Percentiles rank a stretch among this genome's conserved stretches.
Evolutionary conservation across 2,113 vertebrate genomes (phyloP).

Genomic region (Brachyhypopomus gauderio): DNA sequence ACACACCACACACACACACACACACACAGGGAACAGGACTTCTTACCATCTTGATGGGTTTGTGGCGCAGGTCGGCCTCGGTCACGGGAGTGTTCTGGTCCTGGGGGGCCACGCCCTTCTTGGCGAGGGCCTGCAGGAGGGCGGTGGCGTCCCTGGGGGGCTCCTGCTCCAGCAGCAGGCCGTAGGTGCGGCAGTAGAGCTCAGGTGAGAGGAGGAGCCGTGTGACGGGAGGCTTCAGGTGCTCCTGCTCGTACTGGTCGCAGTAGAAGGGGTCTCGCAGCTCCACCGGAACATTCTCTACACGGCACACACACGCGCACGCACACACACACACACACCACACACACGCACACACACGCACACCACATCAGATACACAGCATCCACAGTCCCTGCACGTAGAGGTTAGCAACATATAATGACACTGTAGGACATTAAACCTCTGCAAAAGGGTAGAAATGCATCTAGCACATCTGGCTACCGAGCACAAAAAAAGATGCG

Average conservation of each 20-base stretch:
- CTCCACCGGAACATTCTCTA: slow-evolving; percentile 86
- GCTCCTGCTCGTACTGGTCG: slow-evolving; percentile 93
- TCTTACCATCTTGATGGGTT: slow-evolving; percentile 88
- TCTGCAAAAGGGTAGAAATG: no score
- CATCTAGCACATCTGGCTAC: not conserved
- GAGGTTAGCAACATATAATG: no score
- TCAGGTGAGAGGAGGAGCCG: slow-evolving; percentile 85
- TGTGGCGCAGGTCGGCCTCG: slow-evolving; percentile 80
- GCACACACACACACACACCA: slow-evolving; percentile 39
- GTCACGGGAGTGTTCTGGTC: slow-evolving; percentile 76
- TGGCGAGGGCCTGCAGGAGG: slow-evolving; percentile 77
- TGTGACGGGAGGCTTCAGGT: slow-evolving; percentile 88
- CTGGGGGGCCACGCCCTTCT: slow-evolving; percentile 72
- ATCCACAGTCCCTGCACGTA: no score
- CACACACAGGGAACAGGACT: not conserved
- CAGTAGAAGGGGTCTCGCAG: slow-evolving; percentile 89
- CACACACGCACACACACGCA: slow-evolving; percentile 41
- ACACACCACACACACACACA: slow-evolving; percentile 6
- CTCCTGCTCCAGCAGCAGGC: slow-evolving; percentile 69
- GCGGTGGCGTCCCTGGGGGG: slow-evolving; percentile 75
- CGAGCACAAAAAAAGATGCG: no score
- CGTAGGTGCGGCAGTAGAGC: slow-evolving; percentile 86
- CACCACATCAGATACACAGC: not conserved
- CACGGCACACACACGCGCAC: no score
- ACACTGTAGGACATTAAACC: no score